These are phyloP conservation scores for Cercopithecus mona DNA, from an alignment of 2,113 vertebrate species.

Conservation along the genomic window DNA sequence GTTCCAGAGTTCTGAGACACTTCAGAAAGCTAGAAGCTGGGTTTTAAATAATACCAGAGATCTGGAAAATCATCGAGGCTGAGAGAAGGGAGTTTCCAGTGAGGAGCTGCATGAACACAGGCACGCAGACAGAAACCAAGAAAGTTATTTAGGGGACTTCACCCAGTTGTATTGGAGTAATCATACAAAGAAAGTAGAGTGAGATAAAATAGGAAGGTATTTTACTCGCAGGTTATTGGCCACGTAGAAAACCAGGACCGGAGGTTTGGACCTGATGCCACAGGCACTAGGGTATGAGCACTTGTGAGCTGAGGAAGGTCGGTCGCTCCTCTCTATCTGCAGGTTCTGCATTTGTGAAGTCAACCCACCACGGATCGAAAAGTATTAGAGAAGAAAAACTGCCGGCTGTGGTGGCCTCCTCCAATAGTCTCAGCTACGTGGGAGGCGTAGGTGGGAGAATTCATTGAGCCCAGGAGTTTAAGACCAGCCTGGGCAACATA, in stretches of 20 bases:
- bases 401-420: no score
- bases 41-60: not conserved
- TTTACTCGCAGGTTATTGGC: not conserved
- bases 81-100: not conserved
- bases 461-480: no score
- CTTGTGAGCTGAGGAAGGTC: accelerated
- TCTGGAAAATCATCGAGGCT: not conserved
- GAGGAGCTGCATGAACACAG: not conserved
- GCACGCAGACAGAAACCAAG: not conserved
- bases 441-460: no score
- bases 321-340: not conserved
- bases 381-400: not conserved
- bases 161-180: not conserved
- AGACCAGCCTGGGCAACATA: no score
- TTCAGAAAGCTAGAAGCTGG: not conserved
- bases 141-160: no score
- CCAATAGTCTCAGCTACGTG: no score
- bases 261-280: not conserved
- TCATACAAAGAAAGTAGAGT: not conserved
- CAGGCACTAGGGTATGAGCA: not conserved
- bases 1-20: not conserved
- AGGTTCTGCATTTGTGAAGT: not conserved
- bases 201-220: not conserved
- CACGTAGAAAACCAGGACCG: not conserved
- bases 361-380: not conserved